Percentiles rank a stretch among this genome's conserved stretches.
These are phyloP conservation scores for Malacoctenus gilli DNA, from an alignment of 2,797 vertebrate species.

Conservation along the genomic window DNA sequence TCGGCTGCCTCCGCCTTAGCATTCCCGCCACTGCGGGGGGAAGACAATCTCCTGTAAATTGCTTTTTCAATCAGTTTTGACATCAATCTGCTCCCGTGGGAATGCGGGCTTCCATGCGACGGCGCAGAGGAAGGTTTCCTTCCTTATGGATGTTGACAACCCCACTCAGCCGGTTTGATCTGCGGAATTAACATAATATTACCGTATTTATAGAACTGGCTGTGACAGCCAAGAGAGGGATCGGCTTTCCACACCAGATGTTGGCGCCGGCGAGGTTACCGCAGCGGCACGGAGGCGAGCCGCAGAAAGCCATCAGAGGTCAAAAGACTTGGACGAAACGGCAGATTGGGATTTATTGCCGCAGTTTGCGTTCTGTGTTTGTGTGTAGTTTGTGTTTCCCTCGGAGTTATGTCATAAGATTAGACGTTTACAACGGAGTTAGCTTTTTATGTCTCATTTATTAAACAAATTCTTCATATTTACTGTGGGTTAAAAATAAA, in stretches of 20 bases:
- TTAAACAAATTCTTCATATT: too few relatives aligned
- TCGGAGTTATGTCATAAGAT: neutral
- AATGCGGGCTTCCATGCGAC: slow-evolving; percentile 61
- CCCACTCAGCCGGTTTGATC: slow-evolving; percentile 72
- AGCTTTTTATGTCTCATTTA: too few relatives aligned
- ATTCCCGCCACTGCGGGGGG: slow-evolving; percentile 45
- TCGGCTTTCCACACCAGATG: slow-evolving; percentile 42
- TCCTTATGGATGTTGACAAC: slow-evolving; percentile 74
- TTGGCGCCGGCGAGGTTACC: slow-evolving; percentile 38
- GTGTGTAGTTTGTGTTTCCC: slow-evolving; percentile 4
- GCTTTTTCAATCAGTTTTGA: slow-evolving; percentile 77
- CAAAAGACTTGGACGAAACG: slow-evolving; percentile 22
- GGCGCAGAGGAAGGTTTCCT: slow-evolving; percentile 60
- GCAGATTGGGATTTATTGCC: slow-evolving; percentile 16
- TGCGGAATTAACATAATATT: slow-evolving; percentile 77
- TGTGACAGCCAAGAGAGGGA: slow-evolving; percentile 61
- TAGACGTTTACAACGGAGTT: too few relatives aligned
- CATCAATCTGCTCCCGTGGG: slow-evolving; percentile 69
- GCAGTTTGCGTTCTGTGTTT: neutral
- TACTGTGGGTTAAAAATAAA: too few relatives aligned
- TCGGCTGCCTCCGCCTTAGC: slow-evolving; percentile 36
- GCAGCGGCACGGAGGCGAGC: slow-evolving; percentile 31
- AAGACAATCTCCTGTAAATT: slow-evolving; percentile 73
- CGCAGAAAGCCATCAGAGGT: slow-evolving; percentile 24
- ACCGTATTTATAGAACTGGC: slow-evolving; percentile 48